phyloP scores from a whole-genome alignment of 2,888 invertebrate species.

The Polymixis lichenea region DNA sequence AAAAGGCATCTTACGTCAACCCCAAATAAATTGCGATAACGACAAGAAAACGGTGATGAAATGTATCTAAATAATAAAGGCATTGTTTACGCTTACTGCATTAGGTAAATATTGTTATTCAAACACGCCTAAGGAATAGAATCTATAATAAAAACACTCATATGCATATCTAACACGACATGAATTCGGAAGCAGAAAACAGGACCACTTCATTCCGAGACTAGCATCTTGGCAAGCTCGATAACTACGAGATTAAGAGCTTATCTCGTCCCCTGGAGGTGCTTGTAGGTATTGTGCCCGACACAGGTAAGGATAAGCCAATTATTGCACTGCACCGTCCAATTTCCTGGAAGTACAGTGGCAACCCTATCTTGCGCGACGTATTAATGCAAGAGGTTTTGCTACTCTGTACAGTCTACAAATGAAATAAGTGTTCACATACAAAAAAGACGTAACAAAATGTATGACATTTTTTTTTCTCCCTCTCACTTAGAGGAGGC shows the following conservation, averaged over 20 bases:
- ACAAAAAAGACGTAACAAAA: too few species aligned
- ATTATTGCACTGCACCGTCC: conserved; percentile 53
- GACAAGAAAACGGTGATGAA: not conserved
- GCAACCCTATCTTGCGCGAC: conserved; percentile 26
- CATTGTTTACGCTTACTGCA: not conserved
- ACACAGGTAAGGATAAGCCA: conserved; percentile 62
- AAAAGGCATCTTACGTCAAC: too few species aligned
- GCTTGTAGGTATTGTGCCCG: conserved; percentile 46
- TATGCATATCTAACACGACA: conserved; percentile 3
- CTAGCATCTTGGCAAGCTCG: conserved; percentile 57
- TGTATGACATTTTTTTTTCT: too few species aligned
- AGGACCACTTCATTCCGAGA: conserved; percentile 17
- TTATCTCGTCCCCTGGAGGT: conserved; percentile 27
- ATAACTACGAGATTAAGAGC: conserved; percentile 56
- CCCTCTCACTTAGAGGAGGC: too few species aligned
- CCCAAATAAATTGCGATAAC: too few species aligned
- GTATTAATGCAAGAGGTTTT: conserved; percentile 24
- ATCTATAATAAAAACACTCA: not conserved
- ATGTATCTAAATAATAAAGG: not conserved
- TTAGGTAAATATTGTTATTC: not conserved
- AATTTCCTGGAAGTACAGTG: conserved; percentile 58
- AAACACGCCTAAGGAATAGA: not conserved
- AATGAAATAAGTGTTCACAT: not conserved
- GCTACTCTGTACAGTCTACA: not conserved
- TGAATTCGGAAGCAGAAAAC: conserved; percentile 20